Percentiles rank a stretch among this genome's conserved stretches.
Evolutionary conservation across 1,140 invertebrate genomes (phyloP).

Genomic region (Diprion similis): DNA sequence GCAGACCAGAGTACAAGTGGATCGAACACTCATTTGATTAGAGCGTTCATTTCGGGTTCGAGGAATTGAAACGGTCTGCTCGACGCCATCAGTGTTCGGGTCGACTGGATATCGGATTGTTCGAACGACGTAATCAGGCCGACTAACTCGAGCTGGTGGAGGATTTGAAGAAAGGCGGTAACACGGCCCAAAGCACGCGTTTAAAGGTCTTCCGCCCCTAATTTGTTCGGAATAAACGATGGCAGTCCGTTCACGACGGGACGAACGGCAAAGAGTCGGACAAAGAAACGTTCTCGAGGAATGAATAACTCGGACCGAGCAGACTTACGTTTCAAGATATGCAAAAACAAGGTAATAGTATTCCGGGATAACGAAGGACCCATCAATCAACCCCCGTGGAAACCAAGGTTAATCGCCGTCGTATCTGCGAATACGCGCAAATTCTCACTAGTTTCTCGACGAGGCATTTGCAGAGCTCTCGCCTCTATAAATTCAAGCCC

Average conservation of each 20-base stretch:
- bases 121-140: conserved; percentile 1
- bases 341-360: no score
- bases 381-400: no score
- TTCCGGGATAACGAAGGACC: no score
- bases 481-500: no score
- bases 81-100: neutral
- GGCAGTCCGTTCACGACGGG: neutral
- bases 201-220: conserved; percentile 7
- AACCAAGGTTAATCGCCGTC: no score
- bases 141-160: neutral
- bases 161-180: neutral
- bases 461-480: no score
- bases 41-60: neutral
- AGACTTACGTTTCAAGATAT: no score
- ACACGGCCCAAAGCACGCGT: neutral
- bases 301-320: no score
- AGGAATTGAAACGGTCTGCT: neutral
- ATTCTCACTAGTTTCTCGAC: no score
- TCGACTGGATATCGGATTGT: neutral
- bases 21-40: neutral
- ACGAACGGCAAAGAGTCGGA: no score
- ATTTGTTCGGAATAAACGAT: conserved; percentile 5
- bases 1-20: neutral
- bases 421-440: no score
- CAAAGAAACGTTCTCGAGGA: no score